These are phyloP conservation scores for Myocastor coypus DNA, from an alignment of 2,113 vertebrate species.

Conservation along the genomic window DNA sequence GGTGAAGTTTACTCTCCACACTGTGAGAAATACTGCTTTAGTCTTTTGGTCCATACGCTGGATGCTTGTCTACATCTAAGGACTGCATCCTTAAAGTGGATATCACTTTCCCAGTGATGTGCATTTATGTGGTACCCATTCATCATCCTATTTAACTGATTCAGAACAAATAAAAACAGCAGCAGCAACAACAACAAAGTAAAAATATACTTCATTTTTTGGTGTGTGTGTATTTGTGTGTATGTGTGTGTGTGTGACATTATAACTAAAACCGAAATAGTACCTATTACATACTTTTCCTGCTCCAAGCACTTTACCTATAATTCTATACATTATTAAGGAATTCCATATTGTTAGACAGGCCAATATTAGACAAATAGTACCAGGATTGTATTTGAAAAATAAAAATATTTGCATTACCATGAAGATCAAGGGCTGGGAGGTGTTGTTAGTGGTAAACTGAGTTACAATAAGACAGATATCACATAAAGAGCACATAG, in stretches of 20 bases:
- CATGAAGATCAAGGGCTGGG: background rate
- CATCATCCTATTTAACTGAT: background rate
- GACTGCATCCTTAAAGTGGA: background rate
- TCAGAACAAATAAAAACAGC: background rate
- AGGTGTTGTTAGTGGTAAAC: background rate
- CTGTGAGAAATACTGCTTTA: background rate
- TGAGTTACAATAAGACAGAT: background rate
- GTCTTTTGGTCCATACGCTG: fast-evolving
- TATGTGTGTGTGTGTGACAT: background rate
- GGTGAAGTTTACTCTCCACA: fast-evolving
- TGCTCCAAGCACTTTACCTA: background rate
- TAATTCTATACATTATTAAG: background rate
- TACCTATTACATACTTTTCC: background rate
- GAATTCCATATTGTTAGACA: background rate
- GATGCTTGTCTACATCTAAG: fast-evolving
- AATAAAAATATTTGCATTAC: background rate
- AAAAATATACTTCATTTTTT: background rate
- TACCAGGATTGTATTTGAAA: background rate
- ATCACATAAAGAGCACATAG: background rate
- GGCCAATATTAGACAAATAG: background rate
- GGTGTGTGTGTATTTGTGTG: background rate
- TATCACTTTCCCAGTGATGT: background rate
- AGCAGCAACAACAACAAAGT: background rate
- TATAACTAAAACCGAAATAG: background rate
- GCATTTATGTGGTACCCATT: background rate